Conservation (phyloP, 1,140 invertebrate species). For the Drosophila persimilis region DNA sequence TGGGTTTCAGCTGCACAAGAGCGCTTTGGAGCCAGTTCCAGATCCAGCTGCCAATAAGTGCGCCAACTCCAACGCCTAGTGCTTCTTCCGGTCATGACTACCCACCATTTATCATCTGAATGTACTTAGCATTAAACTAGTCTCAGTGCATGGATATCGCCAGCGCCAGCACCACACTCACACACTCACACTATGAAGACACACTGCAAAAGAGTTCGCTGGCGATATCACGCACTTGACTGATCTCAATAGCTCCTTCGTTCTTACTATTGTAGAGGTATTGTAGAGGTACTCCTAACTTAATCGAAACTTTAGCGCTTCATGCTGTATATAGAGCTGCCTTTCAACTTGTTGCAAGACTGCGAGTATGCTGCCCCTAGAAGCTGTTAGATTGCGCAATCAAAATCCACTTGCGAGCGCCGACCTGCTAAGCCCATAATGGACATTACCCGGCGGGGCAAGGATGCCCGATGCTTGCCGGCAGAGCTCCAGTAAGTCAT, state of each 20-base stretch:
- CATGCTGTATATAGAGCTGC: no score
- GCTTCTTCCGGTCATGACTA: no score
- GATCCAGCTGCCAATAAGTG: no score
- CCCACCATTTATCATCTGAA: no score
- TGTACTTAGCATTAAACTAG: no score
- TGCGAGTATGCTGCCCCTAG: not conserved
- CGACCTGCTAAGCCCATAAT: conserved; percentile 61
- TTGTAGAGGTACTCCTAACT: no score
- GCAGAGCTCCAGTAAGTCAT: conserved; percentile 58
- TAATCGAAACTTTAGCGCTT: no score
- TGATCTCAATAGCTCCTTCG: no score
- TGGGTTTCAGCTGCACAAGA: conserved; percentile 32
- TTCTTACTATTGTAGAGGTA: no score
- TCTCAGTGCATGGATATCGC: not conserved
- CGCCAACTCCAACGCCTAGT: not conserved
- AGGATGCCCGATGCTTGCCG: conserved; percentile 6
- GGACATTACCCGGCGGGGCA: conserved; percentile 39
- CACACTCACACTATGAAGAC: not conserved
- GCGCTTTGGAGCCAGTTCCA: not conserved
- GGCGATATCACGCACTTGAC: conserved; percentile 25
- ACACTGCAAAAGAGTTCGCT: not conserved
- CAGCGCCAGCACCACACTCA: no score
- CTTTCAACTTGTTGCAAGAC: not conserved
- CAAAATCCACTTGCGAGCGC: conserved; percentile 51
- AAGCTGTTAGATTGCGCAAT: conserved; percentile 40